A percentile compares a stretch with the other conserved stretches of the same genome.
Conservation (phyloP, 2,797 vertebrate genomes). For the Taeniopygia guttata region DNA sequence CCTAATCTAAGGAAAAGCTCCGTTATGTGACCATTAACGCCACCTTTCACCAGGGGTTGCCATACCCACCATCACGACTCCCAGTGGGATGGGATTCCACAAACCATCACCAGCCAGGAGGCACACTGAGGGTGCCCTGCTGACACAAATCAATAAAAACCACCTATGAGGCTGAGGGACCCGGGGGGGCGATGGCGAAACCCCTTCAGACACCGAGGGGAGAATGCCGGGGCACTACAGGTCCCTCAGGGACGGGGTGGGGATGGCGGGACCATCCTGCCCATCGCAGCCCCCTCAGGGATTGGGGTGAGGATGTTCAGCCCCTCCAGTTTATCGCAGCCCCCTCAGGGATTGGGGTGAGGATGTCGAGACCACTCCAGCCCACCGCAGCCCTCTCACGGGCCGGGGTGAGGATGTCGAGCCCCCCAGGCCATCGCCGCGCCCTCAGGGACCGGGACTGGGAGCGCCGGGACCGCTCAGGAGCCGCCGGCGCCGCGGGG, state of each 20-base stretch:
- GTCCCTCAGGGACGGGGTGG: background rate
- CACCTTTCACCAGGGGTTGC: fast-evolving
- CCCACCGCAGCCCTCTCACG: background rate
- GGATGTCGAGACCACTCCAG: no score
- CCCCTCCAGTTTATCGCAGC: no score
- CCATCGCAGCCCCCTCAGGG: background rate
- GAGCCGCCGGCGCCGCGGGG: background rate
- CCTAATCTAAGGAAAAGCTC: background rate
- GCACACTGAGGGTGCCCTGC: fast-evolving
- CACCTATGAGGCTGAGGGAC: background rate
- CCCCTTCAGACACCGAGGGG: background rate
- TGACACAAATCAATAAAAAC: no score
- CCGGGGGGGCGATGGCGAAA: background rate
- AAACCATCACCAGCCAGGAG: background rate
- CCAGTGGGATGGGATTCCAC: background rate
- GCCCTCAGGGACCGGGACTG: background rate
- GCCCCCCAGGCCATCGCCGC: no score
- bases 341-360: no score
- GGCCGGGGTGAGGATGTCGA: background rate
- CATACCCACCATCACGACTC: background rate
- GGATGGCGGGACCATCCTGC: fast-evolving
- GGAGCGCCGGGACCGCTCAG: fast-evolving
- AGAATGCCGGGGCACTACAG: no score
- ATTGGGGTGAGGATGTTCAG: no score
- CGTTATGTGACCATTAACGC: background rate